phyloP scores from a whole-genome alignment of 2,113 vertebrate genomes.

The Turdus rufiventris region DNA sequence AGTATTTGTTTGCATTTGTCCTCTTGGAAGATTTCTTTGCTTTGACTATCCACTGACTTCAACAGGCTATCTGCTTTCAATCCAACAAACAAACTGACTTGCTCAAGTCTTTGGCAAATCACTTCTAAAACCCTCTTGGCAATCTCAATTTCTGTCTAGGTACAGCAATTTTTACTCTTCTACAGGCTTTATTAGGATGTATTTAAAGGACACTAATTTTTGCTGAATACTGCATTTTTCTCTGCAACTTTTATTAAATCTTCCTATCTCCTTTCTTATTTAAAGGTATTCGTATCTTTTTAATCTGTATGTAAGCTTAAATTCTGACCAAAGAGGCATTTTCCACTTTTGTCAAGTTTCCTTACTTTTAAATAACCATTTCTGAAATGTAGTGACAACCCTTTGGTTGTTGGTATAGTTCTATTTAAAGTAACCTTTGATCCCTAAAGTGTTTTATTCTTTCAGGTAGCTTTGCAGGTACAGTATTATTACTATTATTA shows the following conservation, averaged over 20 bases:
- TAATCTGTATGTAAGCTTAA: not conserved
- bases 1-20: not conserved
- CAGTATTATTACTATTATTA: not conserved
- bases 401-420: not conserved
- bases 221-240: not conserved
- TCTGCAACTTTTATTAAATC: not conserved
- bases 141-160: not conserved
- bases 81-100: accelerated
- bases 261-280: not conserved
- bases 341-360: not conserved
- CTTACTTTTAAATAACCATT: not conserved
- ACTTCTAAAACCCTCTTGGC: not conserved
- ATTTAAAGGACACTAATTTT: not conserved
- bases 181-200: not conserved
- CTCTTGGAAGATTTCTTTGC: not conserved
- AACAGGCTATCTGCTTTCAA: not conserved
- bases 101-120: not conserved
- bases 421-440: not conserved
- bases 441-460: not conserved
- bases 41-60: not conserved
- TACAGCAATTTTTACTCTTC: not conserved
- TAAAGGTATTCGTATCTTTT: not conserved
- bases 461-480: not conserved
- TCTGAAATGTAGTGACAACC: not conserved
- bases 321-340: not conserved